Base-by-base conservation (phyloP, 2,113 vertebrate genomes). In the Periophthalmodon schlosseri region DNA sequence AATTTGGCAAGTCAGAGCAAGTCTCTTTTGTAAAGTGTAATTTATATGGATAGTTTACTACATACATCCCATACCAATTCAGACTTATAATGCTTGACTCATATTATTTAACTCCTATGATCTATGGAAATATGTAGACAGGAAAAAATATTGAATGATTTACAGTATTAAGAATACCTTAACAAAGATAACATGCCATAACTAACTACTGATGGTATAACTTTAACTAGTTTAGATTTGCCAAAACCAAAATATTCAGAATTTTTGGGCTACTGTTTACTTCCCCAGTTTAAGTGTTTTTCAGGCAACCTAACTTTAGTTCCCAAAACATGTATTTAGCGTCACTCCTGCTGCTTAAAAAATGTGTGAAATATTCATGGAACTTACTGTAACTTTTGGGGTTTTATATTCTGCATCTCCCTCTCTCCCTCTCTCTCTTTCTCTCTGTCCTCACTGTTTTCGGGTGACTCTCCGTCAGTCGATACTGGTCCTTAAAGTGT, bases 361-460 rank as follows among this genome's bases (percentile, higher is more conserved):
- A 39, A 47, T 65, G 56, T 72, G 54, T 2, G 66, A 57, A 6
- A 24, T 79, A 68, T 69, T 72, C 68, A 72, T 77, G 80, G 67
- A 60, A 8, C 44, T 65, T 46, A 64, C 73, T 58, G 56, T 28
- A 44, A 57, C 28, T 68, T 12, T 72, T 54, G 6, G 7, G 70
- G 61, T 68, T 50, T 70, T 73, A 47, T 67, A 50, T 49, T 74
- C 72, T 77, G 63, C 68, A 68, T 70, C 66, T 60, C 52, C 68
- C 72, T 72, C 28, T 28, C 28, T 28, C 2, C 28, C 28, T 28
- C 28, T 3, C 28, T 28, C 28, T 28, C 3, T 28, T 3, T 28
- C 28, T 28, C 28, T 28, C 28, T 28, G 28, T 28, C 28, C 28
- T 28, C 3, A 28, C 28, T 28, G 28, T 28, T 28, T 28, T 28